phyloP scores from a whole-genome alignment of 2,888 invertebrate species.

The Pristionchus fissidentatus region DNA sequence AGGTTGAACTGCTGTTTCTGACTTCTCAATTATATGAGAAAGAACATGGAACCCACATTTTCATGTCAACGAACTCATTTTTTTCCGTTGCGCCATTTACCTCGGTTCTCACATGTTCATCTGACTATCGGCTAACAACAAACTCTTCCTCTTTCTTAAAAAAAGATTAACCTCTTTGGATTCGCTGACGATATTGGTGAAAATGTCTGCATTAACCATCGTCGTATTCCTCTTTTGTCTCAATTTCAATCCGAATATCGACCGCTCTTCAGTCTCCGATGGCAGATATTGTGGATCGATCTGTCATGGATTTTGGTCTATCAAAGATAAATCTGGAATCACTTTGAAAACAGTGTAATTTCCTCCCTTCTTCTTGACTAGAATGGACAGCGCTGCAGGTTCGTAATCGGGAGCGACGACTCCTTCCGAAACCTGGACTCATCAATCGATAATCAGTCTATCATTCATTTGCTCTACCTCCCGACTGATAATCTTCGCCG shows the following conservation, averaged over 20 bases:
- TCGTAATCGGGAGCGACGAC: constrained; percentile 94
- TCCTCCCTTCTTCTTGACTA: constrained; percentile 95
- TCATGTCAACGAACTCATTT: too few species aligned
- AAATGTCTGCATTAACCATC: constrained; percentile 84
- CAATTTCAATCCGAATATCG: constrained; percentile 87
- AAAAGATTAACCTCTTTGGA: constrained; percentile 79
- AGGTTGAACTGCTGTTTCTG: background rate
- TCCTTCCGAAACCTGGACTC: constrained; percentile 93
- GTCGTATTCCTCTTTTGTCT: constrained; percentile 90
- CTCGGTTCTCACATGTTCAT: too few species aligned
- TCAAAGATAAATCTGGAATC: background rate
- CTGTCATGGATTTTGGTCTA: constrained; percentile 79
- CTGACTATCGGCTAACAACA: too few species aligned
- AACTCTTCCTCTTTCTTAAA: too few species aligned
- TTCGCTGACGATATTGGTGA: constrained; percentile 86
- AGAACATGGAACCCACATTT: too few species aligned
- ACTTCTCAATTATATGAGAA: too few species aligned
- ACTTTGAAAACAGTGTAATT: constrained; percentile 88
- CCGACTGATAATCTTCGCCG: constrained; percentile 90
- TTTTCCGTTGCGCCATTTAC: too few species aligned
- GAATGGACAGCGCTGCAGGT: constrained; percentile 86
- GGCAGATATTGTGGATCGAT: constrained; percentile 91
- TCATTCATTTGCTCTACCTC: constrained; percentile 6
- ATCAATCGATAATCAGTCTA: background rate
- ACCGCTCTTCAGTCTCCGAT: constrained; percentile 85